Percentiles rank a stretch among this genome's conserved stretches.
phyloP scores from a whole-genome alignment of 2,113 vertebrate genomes.

The Redunca redunca region DNA sequence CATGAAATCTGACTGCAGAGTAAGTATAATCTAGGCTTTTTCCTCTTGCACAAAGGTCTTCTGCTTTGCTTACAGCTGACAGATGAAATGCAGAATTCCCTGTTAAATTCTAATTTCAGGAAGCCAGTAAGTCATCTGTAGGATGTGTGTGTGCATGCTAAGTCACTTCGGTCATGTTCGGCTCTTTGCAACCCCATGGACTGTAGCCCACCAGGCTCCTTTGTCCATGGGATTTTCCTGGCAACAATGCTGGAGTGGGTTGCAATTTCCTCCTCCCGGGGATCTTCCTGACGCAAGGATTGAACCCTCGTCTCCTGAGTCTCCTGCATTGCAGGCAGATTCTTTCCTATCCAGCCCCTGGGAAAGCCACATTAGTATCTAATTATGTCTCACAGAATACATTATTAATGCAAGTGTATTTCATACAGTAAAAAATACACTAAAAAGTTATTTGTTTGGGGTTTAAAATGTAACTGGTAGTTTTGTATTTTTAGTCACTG shows the following conservation, averaged over 20 bases:
- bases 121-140: background rate
- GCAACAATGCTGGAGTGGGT: background rate
- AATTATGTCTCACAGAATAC: background rate
- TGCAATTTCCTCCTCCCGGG: background rate
- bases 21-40: background rate
- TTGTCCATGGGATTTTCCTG: background rate
- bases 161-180: background rate
- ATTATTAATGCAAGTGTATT: background rate
- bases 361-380: background rate
- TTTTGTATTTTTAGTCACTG: background rate
- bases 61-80: background rate
- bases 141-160: background rate
- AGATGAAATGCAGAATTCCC: background rate
- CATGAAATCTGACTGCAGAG: background rate
- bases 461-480: background rate
- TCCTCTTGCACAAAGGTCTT: background rate
- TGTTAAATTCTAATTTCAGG: background rate
- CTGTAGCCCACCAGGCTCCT: background rate
- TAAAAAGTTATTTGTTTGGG: background rate
- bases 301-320: background rate
- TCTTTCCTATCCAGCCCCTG: background rate
- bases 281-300: background rate
- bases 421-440: background rate
- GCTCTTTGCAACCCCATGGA: background rate
- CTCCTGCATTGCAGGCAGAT: background rate